These are phyloP conservation scores for Aphidius colemani DNA, from an alignment of 2,888 invertebrate species.

Conservation along the genomic window DNA sequence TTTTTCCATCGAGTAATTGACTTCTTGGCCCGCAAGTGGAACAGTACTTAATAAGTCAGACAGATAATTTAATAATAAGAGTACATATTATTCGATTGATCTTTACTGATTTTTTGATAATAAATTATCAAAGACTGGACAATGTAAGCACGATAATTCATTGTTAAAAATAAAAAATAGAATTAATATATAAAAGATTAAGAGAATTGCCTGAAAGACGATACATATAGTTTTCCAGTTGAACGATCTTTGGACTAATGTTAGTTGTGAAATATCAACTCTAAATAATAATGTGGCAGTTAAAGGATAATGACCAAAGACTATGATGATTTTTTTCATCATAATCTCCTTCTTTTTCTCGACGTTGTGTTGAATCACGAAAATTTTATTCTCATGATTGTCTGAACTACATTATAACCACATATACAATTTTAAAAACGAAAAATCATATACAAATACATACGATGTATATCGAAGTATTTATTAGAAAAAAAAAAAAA, in stretches of 20 bases:
- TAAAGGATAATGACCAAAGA: slow-evolving; percentile 53
- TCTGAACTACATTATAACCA: background rate
- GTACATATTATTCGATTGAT: background rate
- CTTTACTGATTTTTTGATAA: background rate
- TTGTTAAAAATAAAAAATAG: slow-evolving; percentile 24
- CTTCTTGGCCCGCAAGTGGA: background rate
- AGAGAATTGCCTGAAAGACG: slow-evolving; percentile 26
- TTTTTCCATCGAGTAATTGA: too few species aligned
- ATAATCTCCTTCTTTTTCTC: slow-evolving; percentile 3
- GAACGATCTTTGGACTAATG: slow-evolving; percentile 47
- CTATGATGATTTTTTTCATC: too few species aligned
- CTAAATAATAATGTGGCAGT: slow-evolving; percentile 51
- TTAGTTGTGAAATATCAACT: slow-evolving; percentile 38
- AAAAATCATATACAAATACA: background rate
- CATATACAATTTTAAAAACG: slow-evolving; percentile 7
- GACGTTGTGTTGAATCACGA: slow-evolving; percentile 33
- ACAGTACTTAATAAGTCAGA: background rate
- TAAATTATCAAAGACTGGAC: too few species aligned
- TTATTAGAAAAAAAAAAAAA: slow-evolving; percentile 19
- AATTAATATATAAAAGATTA: slow-evolving; percentile 9
- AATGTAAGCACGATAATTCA: slow-evolving; percentile 10
- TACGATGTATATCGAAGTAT: slow-evolving; percentile 16
- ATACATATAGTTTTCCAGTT: slow-evolving; percentile 49
- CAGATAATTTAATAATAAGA: background rate
- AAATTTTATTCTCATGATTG: slow-evolving; percentile 18